Evolutionary conservation across 2,113 vertebrate genomes (phyloP).

Genomic region (Suricata suricatta): DNA sequence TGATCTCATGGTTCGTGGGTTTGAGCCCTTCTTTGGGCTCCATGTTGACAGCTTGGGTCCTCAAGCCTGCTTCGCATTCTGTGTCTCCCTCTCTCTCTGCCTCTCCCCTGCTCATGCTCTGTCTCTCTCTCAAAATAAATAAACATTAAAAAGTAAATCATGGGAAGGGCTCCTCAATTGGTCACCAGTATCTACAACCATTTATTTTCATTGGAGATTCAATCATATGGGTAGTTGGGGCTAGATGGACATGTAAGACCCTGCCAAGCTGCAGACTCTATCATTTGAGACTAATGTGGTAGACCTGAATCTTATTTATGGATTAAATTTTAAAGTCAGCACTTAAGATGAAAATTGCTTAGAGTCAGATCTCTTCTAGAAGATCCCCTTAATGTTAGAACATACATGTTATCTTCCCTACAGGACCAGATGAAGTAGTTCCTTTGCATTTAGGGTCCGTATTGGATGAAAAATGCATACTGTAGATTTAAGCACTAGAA

Average conservation of each 20-base stretch:
- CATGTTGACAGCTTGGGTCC: too few species aligned
- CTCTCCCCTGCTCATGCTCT: too few species aligned
- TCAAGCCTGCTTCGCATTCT: too few species aligned
- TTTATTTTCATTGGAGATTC: background rate
- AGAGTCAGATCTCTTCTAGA: background rate
- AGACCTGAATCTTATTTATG: background rate
- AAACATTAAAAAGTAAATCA: background rate
- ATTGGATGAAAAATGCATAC: background rate
- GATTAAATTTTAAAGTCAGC: background rate
- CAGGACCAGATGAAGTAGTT: background rate
- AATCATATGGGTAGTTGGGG: background rate
- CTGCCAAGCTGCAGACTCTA: background rate
- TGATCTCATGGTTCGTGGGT: too few species aligned
- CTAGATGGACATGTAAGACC: background rate
- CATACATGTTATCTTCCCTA: background rate
- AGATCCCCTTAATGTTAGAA: background rate
- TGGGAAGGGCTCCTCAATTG: background rate
- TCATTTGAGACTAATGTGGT: background rate
- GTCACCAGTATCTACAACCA: background rate
- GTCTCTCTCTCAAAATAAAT: too few species aligned
- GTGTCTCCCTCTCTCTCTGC: too few species aligned
- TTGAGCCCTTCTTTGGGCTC: too few species aligned
- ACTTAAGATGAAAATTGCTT: background rate
- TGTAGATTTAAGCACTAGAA: background rate
- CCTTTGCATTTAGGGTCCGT: background rate